phyloP scores from a whole-genome alignment of 2,113 vertebrate genomes.

The Lutjanus erythropterus region DNA sequence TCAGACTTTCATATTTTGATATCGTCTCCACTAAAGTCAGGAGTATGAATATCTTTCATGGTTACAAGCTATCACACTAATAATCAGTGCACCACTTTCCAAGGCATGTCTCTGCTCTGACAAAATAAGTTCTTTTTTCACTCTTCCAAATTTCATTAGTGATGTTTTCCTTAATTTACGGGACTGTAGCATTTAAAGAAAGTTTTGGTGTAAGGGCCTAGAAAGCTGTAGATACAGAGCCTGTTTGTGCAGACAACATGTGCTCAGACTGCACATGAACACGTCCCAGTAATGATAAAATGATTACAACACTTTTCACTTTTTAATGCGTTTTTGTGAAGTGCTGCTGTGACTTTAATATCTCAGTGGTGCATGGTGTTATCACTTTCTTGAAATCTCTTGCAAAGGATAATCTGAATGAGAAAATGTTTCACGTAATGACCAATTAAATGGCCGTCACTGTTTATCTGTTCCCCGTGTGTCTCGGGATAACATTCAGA shows the following conservation, averaged over 20 bases:
- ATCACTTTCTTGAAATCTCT: slow-evolving; percentile 2
- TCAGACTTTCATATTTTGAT: neutral
- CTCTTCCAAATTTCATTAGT: neutral
- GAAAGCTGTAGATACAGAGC: neutral
- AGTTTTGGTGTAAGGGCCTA: neutral
- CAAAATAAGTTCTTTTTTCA: neutral
- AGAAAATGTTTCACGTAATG: slow-evolving; percentile 51
- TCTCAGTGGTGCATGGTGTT: neutral
- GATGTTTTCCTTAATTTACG: neutral
- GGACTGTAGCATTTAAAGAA: neutral
- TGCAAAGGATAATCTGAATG: neutral
- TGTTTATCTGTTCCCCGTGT: slow-evolving; percentile 44
- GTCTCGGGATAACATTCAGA: slow-evolving; percentile 60
- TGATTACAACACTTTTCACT: slow-evolving; percentile 2
- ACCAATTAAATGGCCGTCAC: slow-evolving; percentile 63
- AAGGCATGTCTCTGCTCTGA: neutral
- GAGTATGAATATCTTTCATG: neutral
- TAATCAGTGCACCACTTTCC: neutral
- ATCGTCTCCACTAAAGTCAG: slow-evolving; percentile 1
- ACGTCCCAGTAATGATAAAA: neutral
- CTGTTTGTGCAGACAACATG: neutral
- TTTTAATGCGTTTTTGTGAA: slow-evolving; percentile 36
- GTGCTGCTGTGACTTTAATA: slow-evolving; percentile 30
- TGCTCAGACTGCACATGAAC: slow-evolving; percentile 6
- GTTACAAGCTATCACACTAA: neutral